Evolutionary conservation across 2,113 vertebrate species (phyloP), one percentile per base, ranked within the genome.

Genomic region (Caranx melampygus): DNA sequence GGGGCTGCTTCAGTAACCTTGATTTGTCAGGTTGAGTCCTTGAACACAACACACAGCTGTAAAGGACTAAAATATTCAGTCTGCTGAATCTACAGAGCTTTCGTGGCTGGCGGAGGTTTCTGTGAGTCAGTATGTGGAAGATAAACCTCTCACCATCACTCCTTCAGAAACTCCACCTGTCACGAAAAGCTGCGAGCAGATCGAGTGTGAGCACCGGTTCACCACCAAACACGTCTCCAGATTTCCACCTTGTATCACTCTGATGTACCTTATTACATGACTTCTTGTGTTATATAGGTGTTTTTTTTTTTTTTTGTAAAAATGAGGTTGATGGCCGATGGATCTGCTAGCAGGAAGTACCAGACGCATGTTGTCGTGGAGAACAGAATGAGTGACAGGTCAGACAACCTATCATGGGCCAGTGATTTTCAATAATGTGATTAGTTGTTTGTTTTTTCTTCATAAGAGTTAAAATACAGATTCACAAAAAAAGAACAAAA

Each of bases 351-450:
- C 31, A 1, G 0, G 58, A 49, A 63, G 52, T 52, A 85, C 60
- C 16, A 61, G 45, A 81, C 49, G 33, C 2, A 3, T 47, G 68
- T 57, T 57, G 59, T 80, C 69, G 65, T 71, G 55, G 37, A 67
- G 61, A 84, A 62, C 66, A 78, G 62, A 68, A 83, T 54, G 60
- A 80, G 11, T 26, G 75, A 69, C 26, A 54, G 75, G 54, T 77
- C 42, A 55, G 55, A n/a, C 0, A 2, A 77, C 57, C 18, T 51
- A 49, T 76, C 80, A n/a, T 2, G 0, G 0, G 1, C 51, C 5
- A 61, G 3, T 21, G 0, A n/a, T 31, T 44, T 77, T 47, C 73
- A 70, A 80, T 74, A 60, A 72, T 60, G 59, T 20, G 21, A 77
- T 80, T 77, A 21, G 13, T 57, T 67, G 60, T 62, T 72, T 13